Evolutionary conservation across 2,797 vertebrate genomes (phyloP).

Genomic region (Macropus fuliginosus): DNA sequence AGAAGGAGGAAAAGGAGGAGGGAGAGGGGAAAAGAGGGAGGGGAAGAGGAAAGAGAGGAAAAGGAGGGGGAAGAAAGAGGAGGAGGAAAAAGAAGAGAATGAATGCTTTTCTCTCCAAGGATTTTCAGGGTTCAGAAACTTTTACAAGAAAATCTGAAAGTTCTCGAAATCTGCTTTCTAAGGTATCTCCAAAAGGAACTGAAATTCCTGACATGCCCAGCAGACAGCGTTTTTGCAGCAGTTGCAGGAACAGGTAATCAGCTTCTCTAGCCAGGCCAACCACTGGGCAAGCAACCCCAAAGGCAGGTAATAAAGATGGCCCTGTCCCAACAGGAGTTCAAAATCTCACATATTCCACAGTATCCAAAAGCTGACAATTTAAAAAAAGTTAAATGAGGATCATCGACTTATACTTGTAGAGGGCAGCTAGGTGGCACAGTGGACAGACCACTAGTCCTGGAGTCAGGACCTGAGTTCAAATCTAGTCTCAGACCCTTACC

Average conservation of each 20-base stretch:
- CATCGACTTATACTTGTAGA: not conserved
- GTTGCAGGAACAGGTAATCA: conserved; percentile 16
- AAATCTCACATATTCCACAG: not conserved
- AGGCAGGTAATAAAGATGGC: not conserved
- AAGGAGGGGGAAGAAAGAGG: no score
- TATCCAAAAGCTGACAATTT: not conserved
- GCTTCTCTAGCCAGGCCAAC: not conserved
- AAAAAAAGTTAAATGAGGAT: not conserved
- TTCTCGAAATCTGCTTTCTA: not conserved
- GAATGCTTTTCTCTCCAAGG: not conserved
- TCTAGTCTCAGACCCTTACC: not conserved
- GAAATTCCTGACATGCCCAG: conserved; percentile 35
- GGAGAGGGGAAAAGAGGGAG: not conserved
- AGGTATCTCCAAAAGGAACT: conserved; percentile 33
- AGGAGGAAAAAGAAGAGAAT: not conserved
- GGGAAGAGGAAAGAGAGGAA: no score
- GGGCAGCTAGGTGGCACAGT: not conserved
- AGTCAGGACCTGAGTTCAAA: not conserved
- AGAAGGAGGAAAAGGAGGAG: not conserved
- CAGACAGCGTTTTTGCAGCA: not conserved
- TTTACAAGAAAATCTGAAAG: conserved; percentile 40
- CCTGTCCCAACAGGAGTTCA: not conserved
- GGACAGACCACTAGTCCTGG: not conserved
- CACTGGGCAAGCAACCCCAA: conserved; percentile 10
- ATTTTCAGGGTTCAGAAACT: conserved; percentile 43